phyloP scores from a whole-genome alignment of 1,140 invertebrate species.

The Ruditapes philippinarum region DNA sequence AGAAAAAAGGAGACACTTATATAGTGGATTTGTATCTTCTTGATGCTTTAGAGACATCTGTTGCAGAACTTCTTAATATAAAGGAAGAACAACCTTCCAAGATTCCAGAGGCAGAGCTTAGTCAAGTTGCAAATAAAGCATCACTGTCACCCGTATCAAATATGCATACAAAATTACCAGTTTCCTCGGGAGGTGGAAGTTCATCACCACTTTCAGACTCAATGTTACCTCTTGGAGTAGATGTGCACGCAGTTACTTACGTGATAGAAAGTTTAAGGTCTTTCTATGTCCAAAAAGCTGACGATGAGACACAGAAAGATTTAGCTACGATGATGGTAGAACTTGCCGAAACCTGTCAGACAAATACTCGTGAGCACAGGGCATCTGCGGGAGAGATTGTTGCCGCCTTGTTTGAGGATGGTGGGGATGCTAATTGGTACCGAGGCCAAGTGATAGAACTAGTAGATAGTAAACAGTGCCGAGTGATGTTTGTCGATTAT shows the following conservation, averaged over 20 bases:
- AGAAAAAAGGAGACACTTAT: constrained; percentile 21
- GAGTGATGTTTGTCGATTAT: constrained; percentile 76
- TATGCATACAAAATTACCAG: neutral
- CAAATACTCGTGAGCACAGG: neutral
- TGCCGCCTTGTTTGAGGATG: constrained; percentile 45
- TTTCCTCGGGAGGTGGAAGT: neutral
- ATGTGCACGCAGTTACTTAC: neutral
- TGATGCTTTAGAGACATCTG: neutral
- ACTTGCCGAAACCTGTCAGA: neutral
- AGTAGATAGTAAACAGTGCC: constrained; percentile 3
- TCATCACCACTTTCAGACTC: neutral
- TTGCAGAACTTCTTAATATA: neutral
- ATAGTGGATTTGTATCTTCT: constrained; percentile 7
- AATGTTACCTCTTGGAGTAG: neutral
- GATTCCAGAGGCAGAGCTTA: neutral
- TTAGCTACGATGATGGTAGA: constrained; percentile 36
- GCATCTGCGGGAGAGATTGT: constrained; percentile 46
- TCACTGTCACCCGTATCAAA: neutral
- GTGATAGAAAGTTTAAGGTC: constrained; percentile 47
- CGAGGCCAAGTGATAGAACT: constrained; percentile 66
- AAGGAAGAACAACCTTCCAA: neutral
- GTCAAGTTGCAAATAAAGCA: neutral
- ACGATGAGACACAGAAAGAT: constrained; percentile 29
- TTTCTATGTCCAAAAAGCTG: constrained; percentile 47
- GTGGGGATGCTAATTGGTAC: constrained; percentile 71